Evolutionary conservation across 2,797 vertebrate species (phyloP).

Genomic region (Cephalopachus bancanus): DNA sequence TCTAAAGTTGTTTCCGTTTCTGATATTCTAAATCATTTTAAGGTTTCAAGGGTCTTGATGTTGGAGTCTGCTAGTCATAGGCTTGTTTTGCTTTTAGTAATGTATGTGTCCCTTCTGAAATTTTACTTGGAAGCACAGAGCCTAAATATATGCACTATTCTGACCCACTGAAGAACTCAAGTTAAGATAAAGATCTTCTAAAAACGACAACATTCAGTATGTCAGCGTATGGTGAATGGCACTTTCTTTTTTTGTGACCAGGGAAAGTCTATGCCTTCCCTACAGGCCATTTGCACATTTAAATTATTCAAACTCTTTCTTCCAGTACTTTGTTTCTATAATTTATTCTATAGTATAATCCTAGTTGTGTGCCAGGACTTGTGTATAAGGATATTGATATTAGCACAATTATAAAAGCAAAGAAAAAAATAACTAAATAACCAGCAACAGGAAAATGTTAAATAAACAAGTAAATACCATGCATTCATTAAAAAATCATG

Average conservation of each 20-base stretch:
- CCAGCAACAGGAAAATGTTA: not conserved
- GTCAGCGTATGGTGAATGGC: not conserved
- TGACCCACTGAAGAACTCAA: constrained; percentile 8
- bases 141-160: constrained; percentile 45
- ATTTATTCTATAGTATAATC: constrained; percentile 44
- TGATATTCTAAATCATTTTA: constrained; percentile 53
- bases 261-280: not conserved
- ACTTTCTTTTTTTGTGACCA: not conserved
- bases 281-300: not conserved
- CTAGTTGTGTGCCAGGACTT: constrained; percentile 14
- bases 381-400: not conserved
- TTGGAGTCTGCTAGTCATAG: not conserved
- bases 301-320: constrained; percentile 42
- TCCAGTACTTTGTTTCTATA: not conserved
- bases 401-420: constrained; percentile 40
- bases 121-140: not conserved
- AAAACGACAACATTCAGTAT: not conserved
- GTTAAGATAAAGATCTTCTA: not conserved
- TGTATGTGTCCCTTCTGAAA: not conserved
- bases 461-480: not conserved
- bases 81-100: constrained; percentile 9
- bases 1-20: constrained; percentile 17
- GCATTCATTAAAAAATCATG: not conserved
- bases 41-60: not conserved
- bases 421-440: constrained; percentile 32